Evolutionary conservation across 1,140 invertebrate genomes (phyloP).

Genomic region (Propsilocerus akamusi): DNA sequence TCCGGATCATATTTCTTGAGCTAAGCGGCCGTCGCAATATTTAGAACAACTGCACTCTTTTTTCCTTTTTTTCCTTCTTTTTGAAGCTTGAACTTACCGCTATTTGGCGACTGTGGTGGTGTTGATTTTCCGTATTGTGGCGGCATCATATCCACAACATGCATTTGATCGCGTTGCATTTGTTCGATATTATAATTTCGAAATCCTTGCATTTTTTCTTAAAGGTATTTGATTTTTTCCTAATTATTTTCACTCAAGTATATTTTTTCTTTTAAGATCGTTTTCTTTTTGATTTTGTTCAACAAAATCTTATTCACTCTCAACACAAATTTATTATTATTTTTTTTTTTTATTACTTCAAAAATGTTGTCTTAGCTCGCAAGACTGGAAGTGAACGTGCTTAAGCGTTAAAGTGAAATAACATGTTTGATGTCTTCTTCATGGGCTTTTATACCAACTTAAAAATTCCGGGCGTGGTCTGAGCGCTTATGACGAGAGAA

Average conservation of each 20-base stretch:
- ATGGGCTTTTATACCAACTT: not conserved
- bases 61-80: not conserved
- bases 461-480: not conserved
- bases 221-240: not conserved
- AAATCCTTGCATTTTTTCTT: slow-evolving; percentile 21
- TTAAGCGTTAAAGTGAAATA: slow-evolving; percentile 1
- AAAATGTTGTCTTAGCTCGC: not conserved
- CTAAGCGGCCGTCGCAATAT: not conserved
- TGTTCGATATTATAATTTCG: slow-evolving; percentile 19
- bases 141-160: slow-evolving; percentile 20
- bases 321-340: not conserved
- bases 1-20: not conserved
- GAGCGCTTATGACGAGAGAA: not conserved
- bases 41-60: not conserved
- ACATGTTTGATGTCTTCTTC: not conserved
- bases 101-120: slow-evolving; percentile 17
- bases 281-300: not conserved
- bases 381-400: too few relatives aligned
- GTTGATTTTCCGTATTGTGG: slow-evolving; percentile 22
- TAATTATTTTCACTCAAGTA: not conserved
- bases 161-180: slow-evolving; percentile 16
- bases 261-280: not conserved
- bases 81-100: slow-evolving; percentile 14
- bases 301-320: not conserved
- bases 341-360: not conserved